A percentile compares a stretch with the other conserved stretches of the same genome.
These are phyloP conservation scores for Phlogophora meticulosa DNA, from an alignment of 2,888 invertebrate genomes.

Conservation along the genomic window DNA sequence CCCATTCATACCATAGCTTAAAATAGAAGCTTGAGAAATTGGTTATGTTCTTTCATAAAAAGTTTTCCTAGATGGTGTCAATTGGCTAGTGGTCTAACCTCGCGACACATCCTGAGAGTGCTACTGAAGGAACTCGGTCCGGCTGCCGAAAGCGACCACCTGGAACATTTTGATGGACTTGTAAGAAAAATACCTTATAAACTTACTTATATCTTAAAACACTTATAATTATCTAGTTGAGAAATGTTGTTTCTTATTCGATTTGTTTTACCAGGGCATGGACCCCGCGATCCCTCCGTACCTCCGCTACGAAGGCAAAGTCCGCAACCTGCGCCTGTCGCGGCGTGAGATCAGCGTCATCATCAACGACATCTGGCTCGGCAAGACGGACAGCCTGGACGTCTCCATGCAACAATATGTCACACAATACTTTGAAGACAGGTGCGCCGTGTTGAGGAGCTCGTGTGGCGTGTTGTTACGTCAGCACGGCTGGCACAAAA, in stretches of 20 bases:
- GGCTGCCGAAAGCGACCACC: slow-evolving; percentile 85
- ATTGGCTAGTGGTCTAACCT: slow-evolving; percentile 82
- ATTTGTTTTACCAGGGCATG: slow-evolving; percentile 75
- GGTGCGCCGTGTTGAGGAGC: slow-evolving; percentile 71
- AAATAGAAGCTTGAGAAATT: too few relatives aligned
- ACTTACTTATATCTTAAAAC: background rate
- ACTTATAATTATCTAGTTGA: too few relatives aligned
- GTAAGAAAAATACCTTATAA: slow-evolving; percentile 67
- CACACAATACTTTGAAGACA: slow-evolving; percentile 86
- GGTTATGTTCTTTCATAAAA: too few relatives aligned
- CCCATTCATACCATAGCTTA: too few relatives aligned
- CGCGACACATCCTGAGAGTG: slow-evolving; percentile 83
- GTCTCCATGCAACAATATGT: slow-evolving; percentile 86
- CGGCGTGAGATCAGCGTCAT: slow-evolving; percentile 87
- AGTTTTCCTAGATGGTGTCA: slow-evolving; percentile 85
- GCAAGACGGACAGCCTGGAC: slow-evolving; percentile 72
- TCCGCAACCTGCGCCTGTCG: slow-evolving; percentile 88
- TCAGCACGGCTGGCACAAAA: too few relatives aligned
- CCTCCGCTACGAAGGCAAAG: slow-evolving; percentile 84
- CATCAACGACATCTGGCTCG: slow-evolving; percentile 88
- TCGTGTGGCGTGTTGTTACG: too few relatives aligned
- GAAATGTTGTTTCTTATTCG: background rate
- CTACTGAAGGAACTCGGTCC: slow-evolving; percentile 88
- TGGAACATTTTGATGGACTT: slow-evolving; percentile 88
- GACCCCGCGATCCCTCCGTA: slow-evolving; percentile 86